Conservation (phyloP, 2,797 vertebrate genomes). For the Cirrhinus mrigala region DNA sequence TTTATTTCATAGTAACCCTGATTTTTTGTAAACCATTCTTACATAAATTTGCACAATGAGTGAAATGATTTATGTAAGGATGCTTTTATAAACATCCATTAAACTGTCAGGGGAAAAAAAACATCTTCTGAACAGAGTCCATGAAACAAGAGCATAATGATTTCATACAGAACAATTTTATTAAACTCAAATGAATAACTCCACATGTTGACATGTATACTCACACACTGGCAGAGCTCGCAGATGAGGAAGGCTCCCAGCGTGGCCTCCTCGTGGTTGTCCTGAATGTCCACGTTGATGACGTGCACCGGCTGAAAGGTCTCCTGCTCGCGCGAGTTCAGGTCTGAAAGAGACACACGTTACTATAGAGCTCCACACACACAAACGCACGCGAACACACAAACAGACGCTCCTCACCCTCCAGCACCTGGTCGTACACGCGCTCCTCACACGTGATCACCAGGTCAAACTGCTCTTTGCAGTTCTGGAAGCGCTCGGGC, state of each 20-base stretch:
- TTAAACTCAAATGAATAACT: no score
- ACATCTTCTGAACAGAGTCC: no score
- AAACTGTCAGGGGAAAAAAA: no score
- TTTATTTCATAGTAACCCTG: no score
- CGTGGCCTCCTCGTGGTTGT: constrained; percentile 98
- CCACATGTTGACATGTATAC: constrained; percentile 65
- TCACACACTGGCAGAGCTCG: constrained; percentile 99
- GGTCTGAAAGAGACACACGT: constrained; percentile 75
- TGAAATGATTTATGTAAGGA: no score
- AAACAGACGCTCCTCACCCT: constrained; percentile 84
- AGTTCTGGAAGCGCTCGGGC: constrained; percentile 96
- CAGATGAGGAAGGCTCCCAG: constrained; percentile 99
- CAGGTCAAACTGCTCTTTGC: constrained; percentile 96
- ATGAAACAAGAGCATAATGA: no score
- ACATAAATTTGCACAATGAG: no score
- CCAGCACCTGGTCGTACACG: constrained; percentile 98
- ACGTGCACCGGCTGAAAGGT: constrained; percentile 95
- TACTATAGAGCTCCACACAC: not conserved
- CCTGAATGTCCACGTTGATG: constrained; percentile 99
- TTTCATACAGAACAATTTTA: no score
- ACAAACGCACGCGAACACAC: not conserved
- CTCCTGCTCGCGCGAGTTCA: constrained; percentile 96
- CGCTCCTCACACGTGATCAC: constrained; percentile 98
- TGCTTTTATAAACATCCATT: no score
- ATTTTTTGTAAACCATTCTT: no score